Evolutionary conservation across 2,888 invertebrate genomes (phyloP).

Genomic region (Gastracanthus pulcherrimus): DNA sequence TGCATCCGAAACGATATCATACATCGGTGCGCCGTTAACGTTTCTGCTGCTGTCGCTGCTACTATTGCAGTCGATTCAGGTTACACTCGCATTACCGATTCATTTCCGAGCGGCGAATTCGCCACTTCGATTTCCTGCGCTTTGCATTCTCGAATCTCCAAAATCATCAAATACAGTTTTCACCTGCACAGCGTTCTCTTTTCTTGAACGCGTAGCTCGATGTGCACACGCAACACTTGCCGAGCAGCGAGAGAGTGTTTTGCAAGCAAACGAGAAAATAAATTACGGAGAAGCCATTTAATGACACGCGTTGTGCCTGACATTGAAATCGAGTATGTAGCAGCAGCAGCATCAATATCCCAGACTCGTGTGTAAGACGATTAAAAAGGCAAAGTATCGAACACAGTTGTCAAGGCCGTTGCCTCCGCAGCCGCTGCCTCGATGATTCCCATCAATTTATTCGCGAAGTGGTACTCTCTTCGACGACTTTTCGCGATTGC

Average conservation of each 20-base stretch:
- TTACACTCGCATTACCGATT: no score
- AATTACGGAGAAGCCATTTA: conserved; percentile 15
- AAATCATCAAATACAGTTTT: background rate
- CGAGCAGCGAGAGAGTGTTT: no score
- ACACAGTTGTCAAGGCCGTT: no score
- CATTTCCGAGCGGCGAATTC: no score
- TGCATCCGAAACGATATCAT: no score
- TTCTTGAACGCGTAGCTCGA: background rate
- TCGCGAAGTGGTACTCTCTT: background rate
- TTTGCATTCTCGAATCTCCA: background rate
- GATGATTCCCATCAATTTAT: background rate
- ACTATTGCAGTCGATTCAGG: no score
- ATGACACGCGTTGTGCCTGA: conserved; percentile 9
- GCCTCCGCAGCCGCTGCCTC: no score
- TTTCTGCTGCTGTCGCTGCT: no score
- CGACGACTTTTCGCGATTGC: background rate
- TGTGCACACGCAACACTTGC: background rate
- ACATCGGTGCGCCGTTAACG: no score
- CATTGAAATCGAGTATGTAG: conserved; percentile 32
- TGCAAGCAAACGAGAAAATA: no score
- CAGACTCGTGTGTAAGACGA: background rate
- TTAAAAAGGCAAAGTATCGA: background rate
- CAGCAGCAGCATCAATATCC: background rate
- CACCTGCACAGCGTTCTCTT: background rate
- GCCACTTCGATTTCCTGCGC: no score